Percentiles rank a stretch among this genome's conserved stretches.
Conservation (phyloP, 2,113 vertebrate genomes). For the Callocephalon fimbriatum region DNA sequence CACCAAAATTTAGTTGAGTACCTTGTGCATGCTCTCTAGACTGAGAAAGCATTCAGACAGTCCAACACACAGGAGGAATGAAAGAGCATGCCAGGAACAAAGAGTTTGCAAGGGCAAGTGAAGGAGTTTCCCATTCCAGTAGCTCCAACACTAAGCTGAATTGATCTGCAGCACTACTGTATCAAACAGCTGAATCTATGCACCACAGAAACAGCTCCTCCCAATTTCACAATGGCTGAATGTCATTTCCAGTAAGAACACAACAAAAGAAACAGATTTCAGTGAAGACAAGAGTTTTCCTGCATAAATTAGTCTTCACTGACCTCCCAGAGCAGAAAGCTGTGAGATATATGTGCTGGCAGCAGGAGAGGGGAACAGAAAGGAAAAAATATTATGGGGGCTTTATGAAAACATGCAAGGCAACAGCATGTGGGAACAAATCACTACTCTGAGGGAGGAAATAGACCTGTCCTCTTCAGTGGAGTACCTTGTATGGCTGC, state of each 20-base stretch:
- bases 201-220: background rate
- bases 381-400: background rate
- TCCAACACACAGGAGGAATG: rapidly evolving
- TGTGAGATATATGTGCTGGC: rapidly evolving
- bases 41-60: background rate
- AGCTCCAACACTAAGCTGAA: background rate
- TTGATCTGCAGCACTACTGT: background rate
- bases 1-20: background rate
- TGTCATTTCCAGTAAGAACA: background rate
- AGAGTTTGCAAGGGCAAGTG: background rate
- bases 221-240: background rate
- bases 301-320: background rate
- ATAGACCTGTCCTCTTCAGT: background rate
- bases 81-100: background rate
- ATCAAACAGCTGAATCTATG: background rate
- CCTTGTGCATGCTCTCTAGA: background rate
- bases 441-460: background rate
- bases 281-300: background rate
- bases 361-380: background rate
- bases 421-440: background rate
- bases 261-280: background rate
- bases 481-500: background rate
- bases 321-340: background rate
- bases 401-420: background rate
- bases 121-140: background rate